Evolutionary conservation across 2,888 invertebrate genomes (phyloP), one percentile per base, ranked within the genome.

Genomic region (Julus scanicus): DNA sequence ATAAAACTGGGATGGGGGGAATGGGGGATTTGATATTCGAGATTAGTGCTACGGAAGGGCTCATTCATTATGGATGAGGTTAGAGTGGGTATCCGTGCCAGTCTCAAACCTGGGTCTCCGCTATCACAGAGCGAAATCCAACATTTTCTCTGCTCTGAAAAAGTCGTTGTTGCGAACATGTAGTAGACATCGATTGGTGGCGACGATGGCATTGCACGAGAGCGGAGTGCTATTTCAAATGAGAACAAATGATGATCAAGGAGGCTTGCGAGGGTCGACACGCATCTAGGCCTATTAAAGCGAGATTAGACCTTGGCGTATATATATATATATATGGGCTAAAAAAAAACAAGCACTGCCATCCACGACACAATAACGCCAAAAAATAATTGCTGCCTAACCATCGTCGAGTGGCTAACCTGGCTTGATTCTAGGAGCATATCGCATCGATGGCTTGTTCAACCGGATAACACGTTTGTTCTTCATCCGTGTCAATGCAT

Each of bases 41-140:
- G 63, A 71, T 71, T 71, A 71, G 63, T 20, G 6, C 63, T 29
- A 29, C 9, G 63, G 20, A 71, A 71, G 63, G 63, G 17, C 63
- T 71, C 63, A 71, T 71, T 71, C 63, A 71, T 71, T 71, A 71
- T 71, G 63, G 63, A 71, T 71, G 63, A 71, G 63, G 63, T 71
- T 71, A 17, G 63, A 71, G 63, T 71, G 63, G 63, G 63, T 20
- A 71, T 71, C 63, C 20, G 63, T 20, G 63, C 63, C 63, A 20
- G 63, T 71, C 20, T 71, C 63, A 20, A 71, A n/a, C 53, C 53
- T 17, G 53, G 53, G 53, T 17, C 17, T 63, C 57, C 20, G 44
- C 44, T 44, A 44, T 44, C 44, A 44, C 44, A 8, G 20, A 11
- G 63, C 20, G 4, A 71, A 20, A 71, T 20, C 63, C 63, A 71